phyloP scores from a whole-genome alignment of 2,113 vertebrate genomes.

The Vanacampus margaritifer region DNA sequence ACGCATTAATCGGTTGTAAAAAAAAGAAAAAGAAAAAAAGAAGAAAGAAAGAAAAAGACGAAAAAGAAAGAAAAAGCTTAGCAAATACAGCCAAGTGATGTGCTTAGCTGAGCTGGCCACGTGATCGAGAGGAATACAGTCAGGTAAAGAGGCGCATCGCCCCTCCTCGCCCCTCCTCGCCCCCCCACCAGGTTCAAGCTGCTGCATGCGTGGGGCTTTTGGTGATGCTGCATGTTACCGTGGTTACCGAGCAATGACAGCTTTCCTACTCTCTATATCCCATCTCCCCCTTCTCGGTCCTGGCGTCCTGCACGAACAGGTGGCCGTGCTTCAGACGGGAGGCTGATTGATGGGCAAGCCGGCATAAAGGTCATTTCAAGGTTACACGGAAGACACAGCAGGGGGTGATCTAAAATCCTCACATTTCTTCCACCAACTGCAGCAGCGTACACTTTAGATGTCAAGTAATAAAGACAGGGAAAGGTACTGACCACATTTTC shows the following conservation, averaged over 20 bases:
- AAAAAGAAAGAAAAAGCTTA: neutral
- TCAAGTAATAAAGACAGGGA: neutral
- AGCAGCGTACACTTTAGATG: neutral
- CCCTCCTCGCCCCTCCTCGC: neutral
- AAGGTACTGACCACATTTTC: no score
- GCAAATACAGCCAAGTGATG: neutral
- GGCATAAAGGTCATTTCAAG: constrained; percentile 60
- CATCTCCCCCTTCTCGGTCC: neutral
- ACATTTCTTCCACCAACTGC: neutral
- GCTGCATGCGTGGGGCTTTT: constrained; percentile 24
- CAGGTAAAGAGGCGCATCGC: constrained; percentile 45
- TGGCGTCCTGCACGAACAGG: constrained; percentile 39
- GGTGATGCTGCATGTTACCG: constrained; percentile 60
- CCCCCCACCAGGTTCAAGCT: constrained; percentile 9
- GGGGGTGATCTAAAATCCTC: neutral
- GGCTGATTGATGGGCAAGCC: constrained; percentile 1
- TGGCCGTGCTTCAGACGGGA: constrained; percentile 27
- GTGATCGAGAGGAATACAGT: constrained; percentile 27
- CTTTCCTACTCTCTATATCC: constrained; percentile 19
- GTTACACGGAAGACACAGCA: constrained; percentile 30
- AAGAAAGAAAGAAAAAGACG: no score
- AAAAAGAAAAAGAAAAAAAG: neutral
- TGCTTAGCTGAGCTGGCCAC: constrained; percentile 7
- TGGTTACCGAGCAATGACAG: constrained; percentile 66
- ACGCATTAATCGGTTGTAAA: neutral